These are phyloP conservation scores for Propithecus coquereli DNA, from an alignment of 2,113 vertebrate species.

Conservation along the genomic window DNA sequence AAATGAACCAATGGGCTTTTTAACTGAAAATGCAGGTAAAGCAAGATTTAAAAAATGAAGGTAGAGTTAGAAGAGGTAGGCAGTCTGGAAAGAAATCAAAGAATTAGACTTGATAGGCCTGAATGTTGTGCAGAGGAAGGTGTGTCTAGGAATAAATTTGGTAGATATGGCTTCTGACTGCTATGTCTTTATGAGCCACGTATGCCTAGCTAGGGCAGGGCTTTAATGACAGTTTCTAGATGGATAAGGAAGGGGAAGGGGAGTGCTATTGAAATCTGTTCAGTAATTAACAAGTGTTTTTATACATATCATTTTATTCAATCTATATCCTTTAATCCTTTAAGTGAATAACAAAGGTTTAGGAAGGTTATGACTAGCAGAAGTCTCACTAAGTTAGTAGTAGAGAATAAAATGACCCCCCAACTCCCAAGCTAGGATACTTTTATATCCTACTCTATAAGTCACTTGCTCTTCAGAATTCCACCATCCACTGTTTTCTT, in stretches of 20 bases:
- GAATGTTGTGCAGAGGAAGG: background rate
- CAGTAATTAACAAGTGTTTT: background rate
- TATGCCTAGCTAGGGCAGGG: background rate
- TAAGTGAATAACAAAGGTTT: background rate
- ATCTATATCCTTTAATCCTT: background rate
- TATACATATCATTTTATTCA: background rate
- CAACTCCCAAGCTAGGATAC: background rate
- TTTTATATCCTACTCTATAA: background rate
- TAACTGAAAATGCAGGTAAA: background rate
- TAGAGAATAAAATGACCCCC: background rate
- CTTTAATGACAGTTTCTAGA: background rate
- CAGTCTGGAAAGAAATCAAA: background rate
- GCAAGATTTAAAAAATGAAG: background rate
- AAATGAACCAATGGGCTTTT: background rate
- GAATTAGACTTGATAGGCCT: background rate
- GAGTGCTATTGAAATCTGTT: background rate
- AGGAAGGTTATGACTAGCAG: background rate
- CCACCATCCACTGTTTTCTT: background rate
- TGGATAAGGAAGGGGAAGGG: background rate
- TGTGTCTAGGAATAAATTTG: background rate
- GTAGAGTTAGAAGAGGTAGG: rapidly evolving
- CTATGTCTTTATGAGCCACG: background rate
- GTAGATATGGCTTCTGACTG: background rate
- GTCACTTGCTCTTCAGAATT: background rate
- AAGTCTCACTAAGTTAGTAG: background rate